Conservation (phyloP, 1,140 invertebrate genomes). For the Protaetia brevitarsis region DNA sequence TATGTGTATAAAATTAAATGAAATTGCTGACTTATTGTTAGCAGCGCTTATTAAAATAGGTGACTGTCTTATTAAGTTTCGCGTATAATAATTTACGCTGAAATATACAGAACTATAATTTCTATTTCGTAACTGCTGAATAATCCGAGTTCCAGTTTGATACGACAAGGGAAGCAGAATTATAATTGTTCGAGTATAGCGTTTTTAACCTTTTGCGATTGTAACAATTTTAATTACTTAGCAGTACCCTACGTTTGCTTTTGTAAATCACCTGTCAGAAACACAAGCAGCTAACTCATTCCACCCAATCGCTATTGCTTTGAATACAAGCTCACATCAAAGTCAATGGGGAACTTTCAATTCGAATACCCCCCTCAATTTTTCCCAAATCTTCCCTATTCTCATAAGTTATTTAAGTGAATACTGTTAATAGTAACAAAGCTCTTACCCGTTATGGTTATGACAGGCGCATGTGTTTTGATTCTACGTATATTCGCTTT, state of each 20-base stretch:
- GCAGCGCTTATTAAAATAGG: too few relatives aligned
- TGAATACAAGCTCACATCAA: background rate
- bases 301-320: background rate
- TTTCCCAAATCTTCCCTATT: background rate
- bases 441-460: background rate
- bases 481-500: too few relatives aligned
- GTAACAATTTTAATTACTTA: too few relatives aligned
- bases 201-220: too few relatives aligned
- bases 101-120: background rate
- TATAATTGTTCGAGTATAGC: too few relatives aligned
- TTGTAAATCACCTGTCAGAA: background rate
- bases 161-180: too few relatives aligned
- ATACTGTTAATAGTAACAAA: background rate
- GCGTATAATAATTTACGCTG: background rate
- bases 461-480: slow-evolving; percentile 2
- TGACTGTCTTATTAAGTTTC: too few relatives aligned
- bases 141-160: too few relatives aligned
- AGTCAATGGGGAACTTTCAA: background rate
- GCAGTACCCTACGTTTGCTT: background rate
- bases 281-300: background rate
- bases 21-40: too few relatives aligned
- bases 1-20: too few relatives aligned
- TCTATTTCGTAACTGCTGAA: background rate
- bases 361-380: background rate
- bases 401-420: slow-evolving; percentile 10